phyloP scores from a whole-genome alignment of 1,140 invertebrate species.

The Drosophila subpulchrella region DNA sequence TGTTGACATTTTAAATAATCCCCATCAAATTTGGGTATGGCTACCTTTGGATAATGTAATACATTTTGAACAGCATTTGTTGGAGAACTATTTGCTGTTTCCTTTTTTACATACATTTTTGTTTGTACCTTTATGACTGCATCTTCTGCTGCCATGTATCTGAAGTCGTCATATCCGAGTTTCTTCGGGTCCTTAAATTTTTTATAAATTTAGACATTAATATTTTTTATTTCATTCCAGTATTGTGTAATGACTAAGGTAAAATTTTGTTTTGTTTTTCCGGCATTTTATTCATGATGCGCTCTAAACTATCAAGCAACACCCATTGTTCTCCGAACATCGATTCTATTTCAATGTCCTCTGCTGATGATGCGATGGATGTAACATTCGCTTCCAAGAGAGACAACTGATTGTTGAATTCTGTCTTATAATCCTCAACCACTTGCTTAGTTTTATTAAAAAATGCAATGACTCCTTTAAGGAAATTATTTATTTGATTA shows the following conservation, averaged over 20 bases:
- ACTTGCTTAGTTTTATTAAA: not conserved
- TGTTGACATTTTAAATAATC: not conserved
- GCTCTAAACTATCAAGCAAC: not conserved
- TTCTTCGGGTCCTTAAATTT: not conserved
- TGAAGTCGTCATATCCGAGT: not conserved
- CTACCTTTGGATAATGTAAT: not conserved
- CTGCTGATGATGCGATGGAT: too few species aligned
- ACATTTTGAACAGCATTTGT: too few species aligned
- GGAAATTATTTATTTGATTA: not conserved
- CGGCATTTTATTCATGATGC: not conserved
- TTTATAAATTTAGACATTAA: not conserved
- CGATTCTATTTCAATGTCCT: too few species aligned
- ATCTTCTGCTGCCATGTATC: too few species aligned
- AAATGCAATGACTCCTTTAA: not conserved
- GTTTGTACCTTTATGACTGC: too few species aligned
- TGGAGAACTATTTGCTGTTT: too few species aligned
- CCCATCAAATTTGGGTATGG: not conserved
- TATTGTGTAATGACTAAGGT: too few species aligned
- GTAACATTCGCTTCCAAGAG: not conserved
- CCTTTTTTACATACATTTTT: too few species aligned
- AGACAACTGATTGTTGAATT: not conserved
- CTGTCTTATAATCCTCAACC: not conserved
- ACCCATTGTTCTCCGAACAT: not conserved
- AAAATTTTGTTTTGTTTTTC: not conserved
- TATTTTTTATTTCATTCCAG: too few species aligned